Base-by-base conservation (phyloP, 2,113 vertebrate genomes). In the Leuciscus idus region DNA sequence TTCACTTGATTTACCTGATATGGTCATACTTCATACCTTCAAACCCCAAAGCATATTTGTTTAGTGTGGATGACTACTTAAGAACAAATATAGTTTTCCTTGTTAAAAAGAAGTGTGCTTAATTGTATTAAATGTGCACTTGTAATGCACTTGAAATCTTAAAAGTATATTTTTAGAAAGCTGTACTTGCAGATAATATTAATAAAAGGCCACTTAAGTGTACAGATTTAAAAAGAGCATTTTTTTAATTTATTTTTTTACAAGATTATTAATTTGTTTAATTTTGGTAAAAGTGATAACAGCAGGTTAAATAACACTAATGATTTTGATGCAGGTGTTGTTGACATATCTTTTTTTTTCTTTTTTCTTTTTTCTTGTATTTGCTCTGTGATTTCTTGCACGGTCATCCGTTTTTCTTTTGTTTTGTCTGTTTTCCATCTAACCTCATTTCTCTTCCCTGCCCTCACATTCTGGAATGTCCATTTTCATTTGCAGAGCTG, bases 381-480 rank as follows among this genome's bases (percentile, higher is more conserved):
- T 59, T 43, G 84, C 33, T 33, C 57, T 68, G 13, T 52, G 48
- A 55, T 28, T 75, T 48, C 23, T 48, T 75, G 23, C n/a, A 26
- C 0, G 11, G 26, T 70, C 64, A 52, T 57, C 15, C 8, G 21
- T 57, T 52, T 50, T 33, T 52, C 6, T 74, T 9, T 23, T 26
- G 26, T 1, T 81, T 59, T 74, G 21, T 43, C 39, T 86, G 50
- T 64, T 61, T 61, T 43, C 52, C n/a, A 5, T 62, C 10, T 39
- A 50, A 52, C 50, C 26, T 6, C 36, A 23, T 61, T 43, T 68
- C 10, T 30, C n/a, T 19, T 28, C 23, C 30, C 73, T 50, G 28
- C n/a, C 52, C 50, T 52, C 76, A n/a, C 39, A 52, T 52, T 23
- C 66, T 87, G 87, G 89, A 92, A 84, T 90, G 74, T 28, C 68